Evolutionary conservation across 92 coral and sea anemone genomes (phyloP).

Genomic region (Porites rus): DNA sequence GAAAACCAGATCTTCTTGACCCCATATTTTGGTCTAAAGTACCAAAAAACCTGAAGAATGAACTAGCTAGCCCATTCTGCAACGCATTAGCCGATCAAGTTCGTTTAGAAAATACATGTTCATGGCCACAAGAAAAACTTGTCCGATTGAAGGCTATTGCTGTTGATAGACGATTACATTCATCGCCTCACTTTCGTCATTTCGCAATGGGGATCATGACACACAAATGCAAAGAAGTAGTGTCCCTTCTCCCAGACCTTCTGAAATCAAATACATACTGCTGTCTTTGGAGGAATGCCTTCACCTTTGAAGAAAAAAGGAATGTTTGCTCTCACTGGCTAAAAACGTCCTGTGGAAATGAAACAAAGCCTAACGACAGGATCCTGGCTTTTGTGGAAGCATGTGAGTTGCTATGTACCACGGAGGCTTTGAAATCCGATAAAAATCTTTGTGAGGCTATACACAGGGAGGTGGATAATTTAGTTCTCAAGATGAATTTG

Average conservation of each 20-base stretch:
- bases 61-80: conserved; percentile 60
- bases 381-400: conserved; percentile 22
- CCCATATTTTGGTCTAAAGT: conserved; percentile 55
- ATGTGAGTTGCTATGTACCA: conserved; percentile 1
- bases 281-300: not conserved
- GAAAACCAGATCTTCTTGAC: conserved; percentile 57
- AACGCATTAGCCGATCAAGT: conserved; percentile 33
- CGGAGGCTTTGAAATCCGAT: not conserved
- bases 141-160: conserved; percentile 23
- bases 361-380: not conserved
- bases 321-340: not conserved
- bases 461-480: conserved; percentile 1
- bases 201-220: not conserved
- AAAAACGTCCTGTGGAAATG: not conserved
- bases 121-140: not conserved
- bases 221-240: not conserved
- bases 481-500: conserved; percentile 22
- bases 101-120: conserved; percentile 1
- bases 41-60: conserved; percentile 49
- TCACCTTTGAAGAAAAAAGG: not conserved
- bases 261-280: not conserved
- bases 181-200: not conserved
- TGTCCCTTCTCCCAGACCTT: not conserved
- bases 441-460: conserved; percentile 20
- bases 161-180: conserved; percentile 60